Evolutionary conservation across 2,797 vertebrate genomes (phyloP), one percentile per base, ranked within the genome.

Genomic region (Pseudochromis fuscus): DNA sequence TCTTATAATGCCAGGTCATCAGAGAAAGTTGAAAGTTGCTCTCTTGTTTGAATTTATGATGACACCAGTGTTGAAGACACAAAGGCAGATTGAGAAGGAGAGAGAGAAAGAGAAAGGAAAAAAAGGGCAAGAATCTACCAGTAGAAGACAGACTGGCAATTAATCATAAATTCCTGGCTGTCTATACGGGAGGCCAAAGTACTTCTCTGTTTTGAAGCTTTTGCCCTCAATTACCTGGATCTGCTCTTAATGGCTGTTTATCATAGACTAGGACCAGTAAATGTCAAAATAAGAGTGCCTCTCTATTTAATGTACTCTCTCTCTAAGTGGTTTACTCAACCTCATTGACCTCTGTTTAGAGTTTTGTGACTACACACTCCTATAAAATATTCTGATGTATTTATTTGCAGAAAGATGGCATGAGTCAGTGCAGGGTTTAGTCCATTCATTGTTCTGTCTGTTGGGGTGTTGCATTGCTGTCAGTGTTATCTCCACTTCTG

Each of bases 111-210:
- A 75, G 10, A 64, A 50, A 31, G 42, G 45, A 15, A 42, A 63
- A 53, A 55, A 19, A 12, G 77, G 82, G 67, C 87, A 90, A 80
- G 88, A 91, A 91, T 89, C 76, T 90, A 90, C 87, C 88, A 75
- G 87, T 57, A 81, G 74, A 82, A 83, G 76, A 82, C 72, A 76
- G 67, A 75, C 69, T 31, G 52, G 79, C 82, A 77, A 92, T 94
- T 91, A 91, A 92, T 94, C 93, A 92, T 87, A 78, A 87, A 94
- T 94, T 93, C 93, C 91, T 91, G 55, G 46, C 69, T 91, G 91
- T 92, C 91, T 88, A 83, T 88, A 79, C 82, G 75, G 56, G 75
- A 86, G 77, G 82, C 82, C 87, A 88, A 87, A 92, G 91, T 89
- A 86, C 90, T 87, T 45, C 60, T 79, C 72, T 87, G 87, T 89